Evolutionary conservation across 2,888 invertebrate genomes (phyloP).

Genomic region (Smittia sp.): DNA sequence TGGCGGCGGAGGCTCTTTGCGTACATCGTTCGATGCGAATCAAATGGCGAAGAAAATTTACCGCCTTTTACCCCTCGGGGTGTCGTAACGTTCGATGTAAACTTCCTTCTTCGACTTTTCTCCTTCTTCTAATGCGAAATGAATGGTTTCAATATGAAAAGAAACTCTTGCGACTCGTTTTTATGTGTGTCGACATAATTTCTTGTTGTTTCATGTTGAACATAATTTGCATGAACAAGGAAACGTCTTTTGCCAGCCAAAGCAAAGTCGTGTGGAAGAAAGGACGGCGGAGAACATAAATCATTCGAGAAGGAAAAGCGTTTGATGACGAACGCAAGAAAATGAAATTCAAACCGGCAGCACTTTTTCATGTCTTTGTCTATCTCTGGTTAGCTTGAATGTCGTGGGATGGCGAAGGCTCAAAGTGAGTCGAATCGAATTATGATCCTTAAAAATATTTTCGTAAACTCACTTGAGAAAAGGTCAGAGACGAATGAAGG

Average conservation of each 20-base stretch:
- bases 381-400: not conserved
- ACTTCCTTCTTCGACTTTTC: not conserved
- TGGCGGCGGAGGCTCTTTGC: not conserved
- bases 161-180: not conserved
- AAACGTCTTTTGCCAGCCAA: not conserved
- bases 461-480: too few species aligned
- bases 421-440: too few species aligned
- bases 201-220: constrained; percentile 23
- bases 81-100: not conserved
- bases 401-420: too few species aligned
- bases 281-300: constrained; percentile 5
- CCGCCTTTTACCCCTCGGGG: not conserved
- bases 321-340: not conserved
- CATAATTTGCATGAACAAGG: constrained; percentile 6
- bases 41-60: constrained; percentile 19
- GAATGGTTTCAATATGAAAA: constrained; percentile 3
- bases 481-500: not conserved
- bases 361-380: not conserved
- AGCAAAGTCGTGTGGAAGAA: not conserved
- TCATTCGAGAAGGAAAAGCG: not conserved
- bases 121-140: not conserved
- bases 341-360: constrained; percentile 10
- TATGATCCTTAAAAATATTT: too few species aligned
- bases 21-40: not conserved
- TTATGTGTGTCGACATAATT: constrained; percentile 6